A percentile compares a stretch with the other conserved stretches of the same genome.
These are phyloP conservation scores for Ptychobarbus kaznakovi DNA, from an alignment of 2,797 vertebrate genomes.

Conservation along the genomic window DNA sequence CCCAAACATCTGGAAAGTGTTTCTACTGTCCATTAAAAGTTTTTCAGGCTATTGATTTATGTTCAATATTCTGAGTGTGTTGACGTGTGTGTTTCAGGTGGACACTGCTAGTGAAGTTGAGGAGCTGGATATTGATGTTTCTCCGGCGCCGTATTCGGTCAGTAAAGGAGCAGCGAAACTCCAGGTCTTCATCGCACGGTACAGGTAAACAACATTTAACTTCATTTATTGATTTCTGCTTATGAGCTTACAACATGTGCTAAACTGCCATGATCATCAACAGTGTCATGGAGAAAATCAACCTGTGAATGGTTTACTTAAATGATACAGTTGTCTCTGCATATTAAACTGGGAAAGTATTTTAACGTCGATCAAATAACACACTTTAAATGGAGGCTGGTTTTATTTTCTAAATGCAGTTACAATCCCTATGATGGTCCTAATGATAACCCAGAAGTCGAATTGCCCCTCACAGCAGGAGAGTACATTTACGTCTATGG, in stretches of 20 bases:
- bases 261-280: not conserved
- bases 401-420: slow-evolving; percentile 70
- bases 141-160: slow-evolving; percentile 83
- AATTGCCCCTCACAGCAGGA: slow-evolving; percentile 95
- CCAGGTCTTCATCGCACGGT: slow-evolving; percentile 95
- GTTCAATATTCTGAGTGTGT: not conserved
- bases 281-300: not conserved
- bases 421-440: slow-evolving; percentile 98
- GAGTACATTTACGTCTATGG: slow-evolving; percentile 98
- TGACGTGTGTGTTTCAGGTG: slow-evolving; percentile 78
- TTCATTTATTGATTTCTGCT: not conserved
- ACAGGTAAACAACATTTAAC: slow-evolving; percentile 80
- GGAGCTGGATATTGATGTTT: slow-evolving; percentile 91
- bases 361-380: too few species aligned
- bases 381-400: not conserved
- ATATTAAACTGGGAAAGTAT: not conserved
- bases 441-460: slow-evolving; percentile 97
- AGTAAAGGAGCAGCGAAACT: slow-evolving; percentile 85
- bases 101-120: slow-evolving; percentile 99
- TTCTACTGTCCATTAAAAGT: too few species aligned
- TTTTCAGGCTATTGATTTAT: not conserved
- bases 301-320: not conserved
- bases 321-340: not conserved
- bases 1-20: too few species aligned
- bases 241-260: not conserved